Evolutionary conservation across 2,113 vertebrate genomes (phyloP), one percentile per base, ranked within the genome.

Genomic region (Poeciliopsis prolifica): DNA sequence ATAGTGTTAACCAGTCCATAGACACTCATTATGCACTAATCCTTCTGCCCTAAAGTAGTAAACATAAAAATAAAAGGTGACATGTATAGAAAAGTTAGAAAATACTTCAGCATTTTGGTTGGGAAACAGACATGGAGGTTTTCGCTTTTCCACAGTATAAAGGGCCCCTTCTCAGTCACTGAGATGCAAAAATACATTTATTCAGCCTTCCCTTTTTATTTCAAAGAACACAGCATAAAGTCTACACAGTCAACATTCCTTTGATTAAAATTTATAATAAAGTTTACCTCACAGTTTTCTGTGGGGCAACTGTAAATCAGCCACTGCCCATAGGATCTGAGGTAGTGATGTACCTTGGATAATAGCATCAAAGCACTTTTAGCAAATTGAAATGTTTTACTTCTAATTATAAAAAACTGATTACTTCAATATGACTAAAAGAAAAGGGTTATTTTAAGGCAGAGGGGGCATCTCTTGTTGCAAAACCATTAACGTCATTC

Each of bases 261-360:
- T 76, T 80, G 83, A 89, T 91, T 86, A 76, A 87, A 87, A 87
- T 26, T 82, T 44, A 37, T 77, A 84, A 77, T 44, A 83, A 83
- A 87, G 61, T 58, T 58, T 60, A 87, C 89, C 90, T 91, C 81
- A 76, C 63, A 82, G 61, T 78, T 91, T 85, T 76, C 65, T 88
- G 65, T 72, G 51, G 76, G 71, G 68, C 65, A 12, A 33, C 68
- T 85, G 64, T 79, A 74, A 81, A 72, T 82, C 72, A 79, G 64
- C 68, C 58, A 58, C 75, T 12, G 80, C 75, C 87, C 78, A 73
- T 72, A 72, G 84, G 66, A 76, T 92, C 85, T 91, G 93, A 94
- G 93, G 94, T 94, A 94, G 94, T 80, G 82, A 80, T 91, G 91
- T 88, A 85, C 90, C 86, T 86, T 70, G 77, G 87, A 84, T 87